Evolutionary conservation across 2,113 vertebrate species (phyloP), one percentile per base, ranked within the genome.

Genomic region (Ophthalmotilapia sp.): DNA sequence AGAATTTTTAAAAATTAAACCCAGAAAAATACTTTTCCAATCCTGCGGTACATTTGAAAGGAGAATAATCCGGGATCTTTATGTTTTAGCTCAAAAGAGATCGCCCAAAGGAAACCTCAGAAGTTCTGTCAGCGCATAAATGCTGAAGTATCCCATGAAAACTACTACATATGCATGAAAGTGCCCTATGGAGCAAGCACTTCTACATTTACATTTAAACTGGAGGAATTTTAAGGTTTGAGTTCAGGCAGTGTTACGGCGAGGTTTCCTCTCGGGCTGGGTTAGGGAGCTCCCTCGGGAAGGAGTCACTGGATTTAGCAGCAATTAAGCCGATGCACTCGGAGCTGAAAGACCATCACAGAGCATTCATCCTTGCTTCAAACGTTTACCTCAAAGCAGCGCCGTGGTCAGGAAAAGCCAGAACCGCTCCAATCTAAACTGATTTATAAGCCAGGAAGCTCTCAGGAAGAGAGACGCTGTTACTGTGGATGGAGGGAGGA

Each of bases 161-260:
- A 47, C 73, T 68, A 4, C 29, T 79, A n/a, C 55, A 88, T 85
- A 79, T 89, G 65, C 82, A 87, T 88, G 84, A 84, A 68, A 47
- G n/a, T 5, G 40, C 54, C 54, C 56, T 9, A 38, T 54, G 73
- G 85, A 87, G 85, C 17, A 42, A 86, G 55, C 11, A 31, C 17
- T 54, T 47, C 15, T 14, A 40, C 38, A 77, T 85, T 73, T 81
- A 77, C 80, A 86, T 88, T 26, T 56, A 81, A 82, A 87, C 38
- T 13, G 29, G 12, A 36, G 17, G 6, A 33, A 62, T 38, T 45
- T 75, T 58, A 23, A 60, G 58, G 21, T 47, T 73, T 80, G 3
- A 82, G 83, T 49, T 77, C 26, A 26, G 53, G 65, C 3, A 10
- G 54, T 19, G 26, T 13, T 65, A 29, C 26, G 56, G 40, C 4